Base-by-base conservation (phyloP, 2,113 vertebrate species). In the Pseudopipra pipra region DNA sequence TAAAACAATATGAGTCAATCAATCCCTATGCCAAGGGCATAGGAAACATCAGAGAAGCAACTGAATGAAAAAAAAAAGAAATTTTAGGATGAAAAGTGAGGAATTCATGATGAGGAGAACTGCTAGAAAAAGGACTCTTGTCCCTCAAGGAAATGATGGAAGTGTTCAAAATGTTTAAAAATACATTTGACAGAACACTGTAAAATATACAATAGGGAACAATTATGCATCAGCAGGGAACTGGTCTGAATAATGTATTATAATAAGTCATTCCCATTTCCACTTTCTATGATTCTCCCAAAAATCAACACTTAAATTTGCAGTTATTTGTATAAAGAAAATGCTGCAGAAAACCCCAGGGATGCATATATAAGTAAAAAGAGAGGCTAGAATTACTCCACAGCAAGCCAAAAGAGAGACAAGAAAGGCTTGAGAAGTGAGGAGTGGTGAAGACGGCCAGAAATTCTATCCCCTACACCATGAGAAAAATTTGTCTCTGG, bases 241-340 rank as follows among this genome's bases (percentile, higher is more conserved):
- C 68, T 17, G 44, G 72, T 83, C 79, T 96, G 95, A 93, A 96
- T 96, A 95, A 93, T 96, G 85, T 89, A 96, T 94, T 96, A 90
- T 94, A 96, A 96, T 97, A 94, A 95, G 87, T 96, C 88, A 96
- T 92, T 97, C 92, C 75, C 87, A 96, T 95, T 95, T 95, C 89
- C 95, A 92, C 96, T 94, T 96, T 94, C 88, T 93, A 85, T 72
- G 95, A 95, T 94, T 94, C 92, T 96, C 83, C 61, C 83, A 84
- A 96, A 97, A 96, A 97, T 96, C 95, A 97, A 94, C 95, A 96
- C 95, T 96, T 93, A 92, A 90, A 92, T 93, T 96, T 88, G 86
- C 72, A 95, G 95, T 86, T 96, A 96, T 96, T 96, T 94, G 90
- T 96, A 67, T 75, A 83, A 96, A 96, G 90, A 90, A 96, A 96